Percentiles rank a stretch among this genome's conserved stretches.
phyloP scores from a whole-genome alignment of 30 jellyfish, hydroid and myxozoan species.

The Aurelia aurita region DNA sequence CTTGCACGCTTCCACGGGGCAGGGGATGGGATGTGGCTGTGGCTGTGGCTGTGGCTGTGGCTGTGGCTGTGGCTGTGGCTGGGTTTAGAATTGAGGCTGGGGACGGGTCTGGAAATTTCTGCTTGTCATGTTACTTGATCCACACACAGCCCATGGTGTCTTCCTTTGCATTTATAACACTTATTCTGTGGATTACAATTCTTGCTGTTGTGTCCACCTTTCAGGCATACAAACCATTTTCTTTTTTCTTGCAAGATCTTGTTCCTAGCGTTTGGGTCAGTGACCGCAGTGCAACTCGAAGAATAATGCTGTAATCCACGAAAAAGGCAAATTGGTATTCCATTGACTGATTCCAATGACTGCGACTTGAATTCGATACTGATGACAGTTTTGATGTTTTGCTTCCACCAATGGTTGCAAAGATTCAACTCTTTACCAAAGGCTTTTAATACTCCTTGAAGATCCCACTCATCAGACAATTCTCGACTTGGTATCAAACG shows the following conservation, averaged over 20 bases:
- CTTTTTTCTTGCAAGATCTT: not conserved
- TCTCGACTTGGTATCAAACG: not conserved
- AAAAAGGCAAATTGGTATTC: not conserved
- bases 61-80: not conserved
- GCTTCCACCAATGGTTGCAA: slow-evolving; percentile 2
- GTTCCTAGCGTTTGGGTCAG: not conserved
- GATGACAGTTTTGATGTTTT: not conserved
- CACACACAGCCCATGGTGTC: not conserved
- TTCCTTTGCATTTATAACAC: not conserved
- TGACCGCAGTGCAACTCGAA: not conserved
- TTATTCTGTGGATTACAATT: not conserved
- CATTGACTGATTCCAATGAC: not conserved
- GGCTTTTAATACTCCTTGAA: not conserved
- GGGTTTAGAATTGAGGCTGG: too few relatives aligned
- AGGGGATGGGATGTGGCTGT: not conserved
- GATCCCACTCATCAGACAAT: slow-evolving; percentile 1
- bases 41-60: not conserved
- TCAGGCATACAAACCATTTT: not conserved
- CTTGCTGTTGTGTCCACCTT: not conserved
- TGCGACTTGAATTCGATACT: not conserved
- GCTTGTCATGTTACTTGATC: not conserved
- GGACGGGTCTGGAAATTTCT: too few relatives aligned
- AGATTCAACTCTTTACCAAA: not conserved
- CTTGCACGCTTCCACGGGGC: too few relatives aligned
- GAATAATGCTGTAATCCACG: not conserved